Evolutionary conservation across 2,888 invertebrate species (phyloP), one percentile per base, ranked within the genome.

Genomic region (Saturnia japonica): DNA sequence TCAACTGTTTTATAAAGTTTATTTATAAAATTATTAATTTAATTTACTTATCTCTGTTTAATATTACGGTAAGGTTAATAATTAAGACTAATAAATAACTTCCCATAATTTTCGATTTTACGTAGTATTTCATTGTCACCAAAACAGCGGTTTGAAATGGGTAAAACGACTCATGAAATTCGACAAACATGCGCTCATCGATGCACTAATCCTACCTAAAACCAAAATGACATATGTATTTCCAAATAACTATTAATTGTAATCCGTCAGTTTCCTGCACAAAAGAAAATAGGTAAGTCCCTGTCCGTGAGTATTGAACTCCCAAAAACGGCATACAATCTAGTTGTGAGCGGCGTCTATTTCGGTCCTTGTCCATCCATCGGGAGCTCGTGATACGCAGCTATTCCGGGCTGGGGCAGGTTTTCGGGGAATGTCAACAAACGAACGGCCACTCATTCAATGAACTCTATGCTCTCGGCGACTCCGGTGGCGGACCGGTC

Each of bases 361-460:
- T 93, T 93, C 85, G 85, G 92, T 88, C 87, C 86, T 78, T 86
- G 88, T 89, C 90, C 89, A 86, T 90, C 85, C 86, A 89, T 87
- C 88, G 90, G 91, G 91, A 86, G 82, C 81, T 70, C 80, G 80
- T 78, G 84, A 81, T 85, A 82, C 86, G 85, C 84, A 80, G 89
- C 90, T 93, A 92, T 93, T 91, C 90, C 89, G 88, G 87, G 91
- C 91, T 91, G 84, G 85, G 90, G 91, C 93, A 91, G 92, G 93
- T 94, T 94, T 93, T 93, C 91, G 93, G 93, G 91, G 93, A 93
- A 93, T 93, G 93, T 94, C 93, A 94, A 93, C 93, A 94, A 91
- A 92, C 92, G 89, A 87, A 88, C 90, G 87, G 86, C 83, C 90
- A 87, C 85, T 89, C 91, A 92, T 91, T 91, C 93, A 93, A 89